Percentiles rank a stretch among this genome's conserved stretches.
phyloP scores from a whole-genome alignment of 2,888 invertebrate genomes.

The Noctua janthina region DNA sequence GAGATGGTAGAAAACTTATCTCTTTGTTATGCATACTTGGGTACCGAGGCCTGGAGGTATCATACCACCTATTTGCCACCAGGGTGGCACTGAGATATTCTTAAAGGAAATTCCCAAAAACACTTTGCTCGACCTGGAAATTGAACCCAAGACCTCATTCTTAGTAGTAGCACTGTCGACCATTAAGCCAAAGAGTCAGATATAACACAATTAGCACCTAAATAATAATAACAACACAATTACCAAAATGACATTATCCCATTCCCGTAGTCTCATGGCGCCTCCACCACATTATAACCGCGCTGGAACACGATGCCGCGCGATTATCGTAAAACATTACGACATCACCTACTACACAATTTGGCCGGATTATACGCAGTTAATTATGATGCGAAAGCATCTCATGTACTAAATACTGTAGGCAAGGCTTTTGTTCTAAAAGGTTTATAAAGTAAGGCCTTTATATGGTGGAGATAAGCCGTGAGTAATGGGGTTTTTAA shows the following conservation, averaged over 20 bases:
- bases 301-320: slow-evolving; percentile 43
- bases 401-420: slow-evolving; percentile 47
- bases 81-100: too few species aligned
- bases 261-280: slow-evolving; percentile 11
- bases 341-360: slow-evolving; percentile 47
- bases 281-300: slow-evolving; percentile 40
- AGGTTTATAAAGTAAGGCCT: slow-evolving; percentile 46
- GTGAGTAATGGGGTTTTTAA: slow-evolving; percentile 6
- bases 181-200: not conserved
- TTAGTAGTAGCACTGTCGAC: not conserved
- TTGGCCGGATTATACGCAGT: slow-evolving; percentile 57
- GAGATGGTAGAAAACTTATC: not conserved
- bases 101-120: too few species aligned
- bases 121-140: not conserved
- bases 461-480: slow-evolving; percentile 45
- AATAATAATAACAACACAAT: slow-evolving; percentile 36
- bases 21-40: not conserved
- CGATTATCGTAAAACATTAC: slow-evolving; percentile 57
- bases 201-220: slow-evolving; percentile 12
- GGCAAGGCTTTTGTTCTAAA: slow-evolving; percentile 47
- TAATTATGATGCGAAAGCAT: slow-evolving; percentile 53
- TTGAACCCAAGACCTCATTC: not conserved
- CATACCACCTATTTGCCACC: too few species aligned
- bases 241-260: slow-evolving; percentile 19
- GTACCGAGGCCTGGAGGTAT: not conserved